Conservation (phyloP, 2,113 vertebrate genomes). For the Sisor rabdophorus region DNA sequence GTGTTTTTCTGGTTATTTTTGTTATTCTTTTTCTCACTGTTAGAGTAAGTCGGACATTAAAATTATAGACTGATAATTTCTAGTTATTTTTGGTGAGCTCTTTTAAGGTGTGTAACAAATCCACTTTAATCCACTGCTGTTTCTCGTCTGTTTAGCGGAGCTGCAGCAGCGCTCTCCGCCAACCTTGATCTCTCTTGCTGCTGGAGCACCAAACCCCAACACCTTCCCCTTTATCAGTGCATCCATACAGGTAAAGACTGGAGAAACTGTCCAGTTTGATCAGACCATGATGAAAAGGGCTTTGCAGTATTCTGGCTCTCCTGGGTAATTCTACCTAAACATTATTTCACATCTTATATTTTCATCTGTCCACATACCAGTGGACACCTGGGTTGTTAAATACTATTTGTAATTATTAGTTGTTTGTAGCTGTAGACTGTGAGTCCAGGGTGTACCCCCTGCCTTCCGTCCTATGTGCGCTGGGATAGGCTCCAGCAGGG, state of each 20-base stretch:
- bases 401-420: background rate
- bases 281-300: conserved; percentile 80
- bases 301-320: conserved; percentile 85
- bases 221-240: conserved; percentile 85
- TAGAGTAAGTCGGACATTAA: too few species aligned
- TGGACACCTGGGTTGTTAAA: background rate
- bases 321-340: conserved; percentile 69
- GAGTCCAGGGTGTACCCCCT: too few species aligned
- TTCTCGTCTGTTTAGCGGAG: conserved; percentile 70
- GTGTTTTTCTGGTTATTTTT: too few species aligned
- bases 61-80: too few species aligned
- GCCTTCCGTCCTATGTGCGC: too few species aligned
- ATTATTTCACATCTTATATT: background rate
- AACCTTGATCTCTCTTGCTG: conserved; percentile 84
- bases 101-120: too few species aligned
- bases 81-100: too few species aligned
- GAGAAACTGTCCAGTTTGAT: conserved; percentile 69
- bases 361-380: background rate
- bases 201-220: conserved; percentile 82
- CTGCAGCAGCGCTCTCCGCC: conserved; percentile 74
- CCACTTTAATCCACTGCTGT: background rate
- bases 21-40: too few species aligned
- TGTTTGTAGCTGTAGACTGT: too few species aligned
- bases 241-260: conserved; percentile 67
- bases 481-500: too few species aligned